Evolutionary conservation across 2,797 vertebrate species (phyloP), one percentile per base, ranked within the genome.

Genomic region (Lagocephalus sceleratus): DNA sequence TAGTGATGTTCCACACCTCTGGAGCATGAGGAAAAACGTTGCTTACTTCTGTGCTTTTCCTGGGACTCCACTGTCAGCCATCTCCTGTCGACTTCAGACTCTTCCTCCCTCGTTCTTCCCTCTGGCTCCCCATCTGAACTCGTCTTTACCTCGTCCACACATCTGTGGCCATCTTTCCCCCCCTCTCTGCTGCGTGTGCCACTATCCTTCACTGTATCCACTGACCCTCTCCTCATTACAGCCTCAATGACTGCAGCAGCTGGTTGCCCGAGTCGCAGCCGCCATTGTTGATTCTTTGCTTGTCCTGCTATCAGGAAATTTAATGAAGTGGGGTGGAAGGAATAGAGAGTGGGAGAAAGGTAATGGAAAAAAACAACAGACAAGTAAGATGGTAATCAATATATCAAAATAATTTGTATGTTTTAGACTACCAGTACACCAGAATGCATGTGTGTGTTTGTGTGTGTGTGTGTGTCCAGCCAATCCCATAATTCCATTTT

Each of bases 181-280:
- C 66, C 52, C 65, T 63, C 43, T 54, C 20, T 7, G 60, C 51
- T 72, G 59, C 51, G 54, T 72, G 57, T 54, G 63, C 57, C 71
- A 66, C 54, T 52, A 65, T 80, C 73, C 47, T 73, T 84, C 75
- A 68, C 54, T 73, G 21, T 63, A 48, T 52, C 54, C 70, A 38
- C 76, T 78, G 78, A 86, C 84, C 83, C 83, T 54, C 76, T 80
- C 82, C 87, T 90, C 83, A 86, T 90, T 88, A 87, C 84, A 78
- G 83, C 85, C 80, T 81, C 68, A 78, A 81, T 56, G 77, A 35
- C 76, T 68, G 79, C 76, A 83, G 84, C 78, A 80, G 71, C 79
- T 67, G 73, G 68, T 68, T 68, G 75, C 51, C 63, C 76, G 70
- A 79, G 79, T 85, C 83, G 80, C 71, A 72, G 78, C 71, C 78